Base-by-base conservation (phyloP, 2,888 invertebrate genomes). In the Megaustenia siamemsis region DNA sequence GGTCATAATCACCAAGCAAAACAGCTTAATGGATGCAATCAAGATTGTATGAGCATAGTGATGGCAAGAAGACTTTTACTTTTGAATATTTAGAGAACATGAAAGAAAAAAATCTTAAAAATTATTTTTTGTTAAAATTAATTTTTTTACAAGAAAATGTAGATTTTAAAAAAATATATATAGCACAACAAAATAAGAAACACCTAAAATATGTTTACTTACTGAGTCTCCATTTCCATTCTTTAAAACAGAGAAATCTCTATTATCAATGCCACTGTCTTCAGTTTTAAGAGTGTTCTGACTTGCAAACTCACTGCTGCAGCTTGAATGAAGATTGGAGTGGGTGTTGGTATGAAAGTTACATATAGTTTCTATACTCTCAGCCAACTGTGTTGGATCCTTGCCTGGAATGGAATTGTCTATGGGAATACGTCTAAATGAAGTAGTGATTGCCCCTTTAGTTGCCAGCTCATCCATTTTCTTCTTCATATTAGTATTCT, bases 351-450 rank as follows among this genome's bases (percentile, higher is more conserved):
- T 18, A 5, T 38, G 53, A 43, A 38, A 24, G 43, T 8, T 35
- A 53, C 76, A 82, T 10, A 82, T 82, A 24, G 66, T 76, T 43
- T 49, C 49, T 24, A 83, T 49, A 24, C 38, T 73, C 8, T 69
- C 69, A 18, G 93, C 93, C n/a, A 85, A 80, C 12, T 88, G 80
- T 28, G 68, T 28, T 12, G 76, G 82, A 82, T 87, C 82, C 56
- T 83, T 86, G 49, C 78, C 68, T 8, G 80, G 68, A 24, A 84
- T 32, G 56, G 66, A 78, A 79, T 82, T 82, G 79, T 79, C 56
- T 28, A 78, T 38, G 0, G 87, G 84, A 1, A 78, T 75, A 10
- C 84, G 73, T 45, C 80, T 71, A 56, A 87, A 87, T n/a, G 86
- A 86, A 32, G 84, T 84, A 10, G 86, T 86, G 40, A 87, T 49